phyloP scores from a whole-genome alignment of 2,888 invertebrate genomes.

The Ethmia dodecea region DNA sequence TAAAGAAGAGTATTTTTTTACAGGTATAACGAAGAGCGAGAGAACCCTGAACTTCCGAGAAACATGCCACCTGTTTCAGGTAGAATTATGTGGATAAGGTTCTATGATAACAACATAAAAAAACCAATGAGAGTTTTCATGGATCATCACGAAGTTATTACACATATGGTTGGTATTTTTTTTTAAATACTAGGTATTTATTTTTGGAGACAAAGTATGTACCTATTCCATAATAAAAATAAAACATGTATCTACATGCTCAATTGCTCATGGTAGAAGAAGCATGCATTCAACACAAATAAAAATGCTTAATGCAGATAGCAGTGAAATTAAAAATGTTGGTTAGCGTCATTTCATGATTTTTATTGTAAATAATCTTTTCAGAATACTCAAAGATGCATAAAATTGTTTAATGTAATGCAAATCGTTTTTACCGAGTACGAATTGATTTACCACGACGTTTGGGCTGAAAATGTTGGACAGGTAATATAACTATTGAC shows the following conservation, averaged over 20 bases:
- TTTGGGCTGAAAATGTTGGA: conserved; percentile 87
- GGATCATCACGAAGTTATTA: conserved; percentile 62
- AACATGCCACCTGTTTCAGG: conserved; percentile 90
- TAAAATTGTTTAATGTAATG: conserved; percentile 88
- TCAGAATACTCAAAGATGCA: conserved; percentile 83
- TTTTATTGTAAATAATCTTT: conserved; percentile 29
- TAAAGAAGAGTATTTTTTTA: too few relatives aligned
- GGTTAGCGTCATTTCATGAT: background rate
- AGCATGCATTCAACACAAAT: too few relatives aligned
- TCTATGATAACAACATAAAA: conserved; percentile 84
- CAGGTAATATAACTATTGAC: conserved; percentile 76
- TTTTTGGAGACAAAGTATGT: too few relatives aligned
- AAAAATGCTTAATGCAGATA: too few relatives aligned
- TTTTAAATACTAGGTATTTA: background rate
- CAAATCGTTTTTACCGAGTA: conserved; percentile 88
- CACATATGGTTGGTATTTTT: conserved; percentile 40
- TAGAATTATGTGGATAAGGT: conserved; percentile 89
- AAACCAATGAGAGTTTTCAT: conserved; percentile 82
- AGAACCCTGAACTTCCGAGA: conserved; percentile 83
- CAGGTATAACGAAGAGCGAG: conserved; percentile 87
- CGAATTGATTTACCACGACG: conserved; percentile 88
- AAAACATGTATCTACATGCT: too few relatives aligned
- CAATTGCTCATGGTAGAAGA: too few relatives aligned
- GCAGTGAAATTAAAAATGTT: background rate
- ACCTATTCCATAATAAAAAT: too few relatives aligned